A percentile compares a stretch with the other conserved stretches of the same genome.
These are phyloP conservation scores for Gopherus evgoodei DNA, from an alignment of 2,113 vertebrate genomes.

Conservation along the genomic window DNA sequence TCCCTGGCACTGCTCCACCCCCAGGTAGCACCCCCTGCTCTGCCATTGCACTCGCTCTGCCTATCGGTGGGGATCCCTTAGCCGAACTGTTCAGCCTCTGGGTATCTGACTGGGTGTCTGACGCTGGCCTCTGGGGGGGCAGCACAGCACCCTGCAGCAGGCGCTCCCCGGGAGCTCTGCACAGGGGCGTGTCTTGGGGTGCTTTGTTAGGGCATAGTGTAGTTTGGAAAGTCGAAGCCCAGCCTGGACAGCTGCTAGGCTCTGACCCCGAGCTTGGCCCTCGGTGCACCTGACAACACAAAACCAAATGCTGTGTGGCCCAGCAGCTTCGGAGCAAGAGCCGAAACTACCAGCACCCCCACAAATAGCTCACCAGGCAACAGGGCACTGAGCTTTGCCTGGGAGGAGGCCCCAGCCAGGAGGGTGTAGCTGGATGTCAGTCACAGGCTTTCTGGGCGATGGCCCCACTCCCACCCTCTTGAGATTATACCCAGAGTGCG, in stretches of 20 bases:
- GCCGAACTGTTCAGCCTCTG: not conserved
- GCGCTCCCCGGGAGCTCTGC: not conserved
- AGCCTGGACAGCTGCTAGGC: not conserved
- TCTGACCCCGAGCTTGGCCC: not conserved
- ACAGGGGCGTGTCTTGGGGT: not conserved
- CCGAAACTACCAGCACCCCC: not conserved
- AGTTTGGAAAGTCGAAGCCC: fast-evolving
- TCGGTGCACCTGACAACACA: not conserved
- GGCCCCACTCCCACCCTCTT: too few relatives aligned
- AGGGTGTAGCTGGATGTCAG: too few relatives aligned
- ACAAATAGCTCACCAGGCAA: not conserved
- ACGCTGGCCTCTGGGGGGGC: not conserved
- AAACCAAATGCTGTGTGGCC: not conserved
- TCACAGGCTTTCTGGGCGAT: too few relatives aligned
- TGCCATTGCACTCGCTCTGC: not conserved
- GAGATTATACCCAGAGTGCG: too few relatives aligned
- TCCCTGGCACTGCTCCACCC: not conserved
- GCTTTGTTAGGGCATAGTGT: too few relatives aligned
- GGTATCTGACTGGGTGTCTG: not conserved
- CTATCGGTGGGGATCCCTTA: not conserved
- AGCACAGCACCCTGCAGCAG: not conserved
- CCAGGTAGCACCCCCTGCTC: not conserved
- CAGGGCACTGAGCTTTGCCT: too few relatives aligned
- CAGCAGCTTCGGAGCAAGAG: too few relatives aligned
- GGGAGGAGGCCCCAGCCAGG: too few relatives aligned